Evolutionary conservation across 2,888 invertebrate species (phyloP).

Genomic region (Arge pagana): DNA sequence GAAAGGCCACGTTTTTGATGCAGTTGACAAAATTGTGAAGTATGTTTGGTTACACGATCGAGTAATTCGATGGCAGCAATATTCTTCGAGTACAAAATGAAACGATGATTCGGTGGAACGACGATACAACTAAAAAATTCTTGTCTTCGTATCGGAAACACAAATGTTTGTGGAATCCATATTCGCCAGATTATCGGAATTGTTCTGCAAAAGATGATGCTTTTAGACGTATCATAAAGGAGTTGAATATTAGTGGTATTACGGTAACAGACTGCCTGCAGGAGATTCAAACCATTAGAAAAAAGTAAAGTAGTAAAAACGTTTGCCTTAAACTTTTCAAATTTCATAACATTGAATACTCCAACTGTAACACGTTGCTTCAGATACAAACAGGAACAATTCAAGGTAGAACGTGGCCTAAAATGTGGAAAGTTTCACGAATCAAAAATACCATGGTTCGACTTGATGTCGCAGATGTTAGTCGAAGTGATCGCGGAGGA

Average conservation of each 20-base stretch:
- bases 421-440: constrained; percentile 30
- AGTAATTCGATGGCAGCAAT: constrained; percentile 26
- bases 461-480: constrained; percentile 38
- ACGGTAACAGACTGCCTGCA: constrained; percentile 37
- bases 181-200: constrained; percentile 35
- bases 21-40: too few species aligned
- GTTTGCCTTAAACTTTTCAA: neutral
- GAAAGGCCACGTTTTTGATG: too few species aligned
- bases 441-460: constrained; percentile 37
- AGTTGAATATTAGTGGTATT: constrained; percentile 33
- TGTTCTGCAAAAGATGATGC: constrained; percentile 36
- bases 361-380: neutral
- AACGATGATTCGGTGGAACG: constrained; percentile 42
- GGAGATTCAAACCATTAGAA: constrained; percentile 38
- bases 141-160: constrained; percentile 39
- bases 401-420: constrained; percentile 30
- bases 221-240: constrained; percentile 33
- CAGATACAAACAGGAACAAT: constrained; percentile 38
- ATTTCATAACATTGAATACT: neutral
- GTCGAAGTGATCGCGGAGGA: constrained; percentile 34
- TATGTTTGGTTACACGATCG: too few species aligned
- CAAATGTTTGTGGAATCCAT: constrained; percentile 45
- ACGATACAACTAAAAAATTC: constrained; percentile 35
- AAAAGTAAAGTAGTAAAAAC: constrained; percentile 34
- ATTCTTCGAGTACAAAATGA: constrained; percentile 24